Percentiles rank a stretch among this genome's conserved stretches.
These are phyloP conservation scores for Cancer borealis DNA, from an alignment of 2,888 invertebrate species.

Conservation along the genomic window DNA sequence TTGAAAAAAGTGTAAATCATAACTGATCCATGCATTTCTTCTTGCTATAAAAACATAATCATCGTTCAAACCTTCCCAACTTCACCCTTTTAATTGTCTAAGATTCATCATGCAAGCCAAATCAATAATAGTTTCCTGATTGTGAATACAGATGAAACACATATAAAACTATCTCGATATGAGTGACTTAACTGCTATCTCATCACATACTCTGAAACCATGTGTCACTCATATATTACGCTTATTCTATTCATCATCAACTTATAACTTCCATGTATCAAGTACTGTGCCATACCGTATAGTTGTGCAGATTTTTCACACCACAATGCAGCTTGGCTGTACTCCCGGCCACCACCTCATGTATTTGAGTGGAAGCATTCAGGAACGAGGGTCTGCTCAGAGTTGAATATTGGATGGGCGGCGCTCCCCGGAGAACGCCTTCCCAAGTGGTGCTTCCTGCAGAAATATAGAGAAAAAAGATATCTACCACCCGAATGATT, in stretches of 20 bases:
- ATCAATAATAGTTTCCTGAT: too few species aligned
- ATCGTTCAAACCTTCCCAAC: too few species aligned
- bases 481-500: not conserved
- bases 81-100: too few species aligned
- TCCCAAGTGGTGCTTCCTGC: conserved; percentile 39
- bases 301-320: conserved; percentile 74
- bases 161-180: too few species aligned
- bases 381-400: conserved; percentile 74
- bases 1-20: too few species aligned
- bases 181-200: too few species aligned
- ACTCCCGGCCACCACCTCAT: conserved; percentile 65
- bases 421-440: conserved; percentile 64
- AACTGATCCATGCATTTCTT: too few species aligned
- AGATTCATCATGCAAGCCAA: too few species aligned
- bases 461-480: not conserved
- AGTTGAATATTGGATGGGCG: conserved; percentile 76
- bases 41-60: too few species aligned
- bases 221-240: not conserved
- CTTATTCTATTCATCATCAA: not conserved
- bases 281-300: conserved; percentile 62
- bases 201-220: not conserved
- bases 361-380: conserved; percentile 37
- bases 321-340: conserved; percentile 72
- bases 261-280: not conserved
- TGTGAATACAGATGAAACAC: too few species aligned